These are phyloP conservation scores for Minunthozetes semirufus DNA, from an alignment of 2,888 invertebrate species.

Conservation along the genomic window DNA sequence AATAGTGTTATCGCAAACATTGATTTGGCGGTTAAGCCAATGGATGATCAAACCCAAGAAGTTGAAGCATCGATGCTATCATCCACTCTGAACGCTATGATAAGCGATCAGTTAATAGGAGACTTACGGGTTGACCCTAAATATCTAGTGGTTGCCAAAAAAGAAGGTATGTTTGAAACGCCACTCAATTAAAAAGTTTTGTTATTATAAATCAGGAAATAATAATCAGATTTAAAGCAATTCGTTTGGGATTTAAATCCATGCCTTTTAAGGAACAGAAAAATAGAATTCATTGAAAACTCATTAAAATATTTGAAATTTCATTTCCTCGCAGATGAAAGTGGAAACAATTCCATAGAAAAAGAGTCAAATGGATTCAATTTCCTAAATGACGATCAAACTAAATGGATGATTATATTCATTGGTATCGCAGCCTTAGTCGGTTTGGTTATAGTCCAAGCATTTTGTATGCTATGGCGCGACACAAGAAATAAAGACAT, in stretches of 20 bases:
- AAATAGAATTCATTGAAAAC: conserved; percentile 15
- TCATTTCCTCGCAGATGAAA: conserved; percentile 10
- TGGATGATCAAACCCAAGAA: conserved; percentile 18
- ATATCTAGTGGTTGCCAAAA: conserved; percentile 55
- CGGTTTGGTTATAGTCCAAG: conserved; percentile 71
- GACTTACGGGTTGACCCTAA: conserved; percentile 72
- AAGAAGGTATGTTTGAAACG: conserved; percentile 23
- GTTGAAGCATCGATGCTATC: conserved; percentile 47
- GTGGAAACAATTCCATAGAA: background rate
- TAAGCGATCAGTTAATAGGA: conserved; percentile 67
- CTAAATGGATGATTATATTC: conserved; percentile 71
- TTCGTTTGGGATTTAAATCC: no score
- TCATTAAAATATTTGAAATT: background rate
- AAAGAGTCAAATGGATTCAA: background rate
- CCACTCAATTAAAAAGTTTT: background rate
- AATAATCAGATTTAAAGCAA: no score
- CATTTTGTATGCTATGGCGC: conserved; percentile 53
- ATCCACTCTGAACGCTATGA: conserved; percentile 61
- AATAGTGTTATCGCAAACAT: conserved; percentile 33
- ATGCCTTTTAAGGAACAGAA: background rate
- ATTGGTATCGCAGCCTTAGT: conserved; percentile 73
- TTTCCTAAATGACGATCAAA: conserved; percentile 45
- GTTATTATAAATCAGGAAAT: no score
- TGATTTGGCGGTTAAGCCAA: conserved; percentile 28
- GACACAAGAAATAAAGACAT: background rate